Evolutionary conservation across 2,113 vertebrate species (phyloP).

Genomic region (Morone chrysops): DNA sequence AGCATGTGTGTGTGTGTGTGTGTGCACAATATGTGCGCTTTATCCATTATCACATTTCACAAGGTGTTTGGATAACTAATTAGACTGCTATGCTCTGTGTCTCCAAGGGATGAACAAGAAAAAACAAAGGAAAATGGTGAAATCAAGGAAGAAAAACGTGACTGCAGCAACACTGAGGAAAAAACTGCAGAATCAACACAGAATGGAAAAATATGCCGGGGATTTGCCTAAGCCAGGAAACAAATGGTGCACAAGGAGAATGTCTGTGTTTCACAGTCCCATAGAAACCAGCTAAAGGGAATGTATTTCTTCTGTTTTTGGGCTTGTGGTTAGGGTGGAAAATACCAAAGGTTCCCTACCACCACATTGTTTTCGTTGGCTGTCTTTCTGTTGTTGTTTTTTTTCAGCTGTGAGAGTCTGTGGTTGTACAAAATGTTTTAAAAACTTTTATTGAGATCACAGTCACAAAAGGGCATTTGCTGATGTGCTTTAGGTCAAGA

Average conservation of each 20-base stretch:
- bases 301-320: conserved; percentile 33
- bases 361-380: conserved; percentile 9
- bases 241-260: conserved; percentile 53
- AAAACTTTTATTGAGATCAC: conserved; percentile 11
- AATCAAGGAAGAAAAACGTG: conserved; percentile 59
- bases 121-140: conserved; percentile 61
- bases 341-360: conserved; percentile 18
- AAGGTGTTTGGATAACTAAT: conserved; percentile 81
- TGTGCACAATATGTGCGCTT: conserved; percentile 13
- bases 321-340: conserved; percentile 2
- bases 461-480: not conserved
- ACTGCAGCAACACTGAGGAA: conserved; percentile 35
- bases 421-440: not conserved
- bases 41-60: conserved; percentile 79
- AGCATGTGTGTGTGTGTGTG: not conserved
- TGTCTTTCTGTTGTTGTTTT: not conserved
- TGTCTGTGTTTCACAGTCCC: conserved; percentile 39
- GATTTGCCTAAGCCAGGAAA: conserved; percentile 63
- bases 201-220: conserved; percentile 67
- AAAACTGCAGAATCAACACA: conserved; percentile 44
- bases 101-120: conserved; percentile 56
- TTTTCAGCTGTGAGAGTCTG: not conserved
- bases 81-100: conserved; percentile 68
- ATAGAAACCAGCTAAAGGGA: conserved; percentile 42
- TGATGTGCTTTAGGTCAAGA: not conserved